A percentile compares a stretch with the other conserved stretches of the same genome.
phyloP scores from a whole-genome alignment of 2,113 vertebrate species.

The Buteo buteo region DNA sequence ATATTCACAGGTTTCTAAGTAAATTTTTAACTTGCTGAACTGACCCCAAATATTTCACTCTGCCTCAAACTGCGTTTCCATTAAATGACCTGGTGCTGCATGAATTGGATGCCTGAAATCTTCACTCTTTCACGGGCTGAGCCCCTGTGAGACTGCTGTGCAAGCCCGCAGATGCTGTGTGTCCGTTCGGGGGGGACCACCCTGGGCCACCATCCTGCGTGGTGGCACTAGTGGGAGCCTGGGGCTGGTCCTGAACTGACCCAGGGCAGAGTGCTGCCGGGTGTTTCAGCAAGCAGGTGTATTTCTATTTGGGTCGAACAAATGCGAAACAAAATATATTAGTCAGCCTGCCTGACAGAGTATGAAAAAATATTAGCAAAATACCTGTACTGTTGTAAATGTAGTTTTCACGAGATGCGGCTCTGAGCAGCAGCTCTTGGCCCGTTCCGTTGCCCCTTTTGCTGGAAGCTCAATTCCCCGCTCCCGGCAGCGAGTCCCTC shows the following conservation, averaged over 20 bases:
- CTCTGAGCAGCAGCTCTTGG: not conserved
- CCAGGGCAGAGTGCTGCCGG: not conserved
- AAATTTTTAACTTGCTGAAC: not conserved
- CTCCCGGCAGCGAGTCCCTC: not conserved
- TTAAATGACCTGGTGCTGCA: not conserved
- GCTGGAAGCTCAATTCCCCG: not conserved
- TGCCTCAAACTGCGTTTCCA: not conserved
- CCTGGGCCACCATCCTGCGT: not conserved
- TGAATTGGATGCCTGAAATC: not conserved
- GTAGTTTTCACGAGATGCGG: rapidly evolving
- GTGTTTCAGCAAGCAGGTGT: not conserved
- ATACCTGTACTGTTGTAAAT: not conserved
- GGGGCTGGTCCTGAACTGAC: not conserved
- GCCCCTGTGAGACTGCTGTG: not conserved
- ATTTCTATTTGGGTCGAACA: not conserved
- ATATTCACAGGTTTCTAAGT: not conserved
- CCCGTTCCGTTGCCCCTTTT: rapidly evolving
- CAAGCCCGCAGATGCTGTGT: rapidly evolving
- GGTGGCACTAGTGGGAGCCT: not conserved
- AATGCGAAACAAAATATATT: not conserved
- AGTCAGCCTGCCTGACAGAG: not conserved
- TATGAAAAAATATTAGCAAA: not conserved
- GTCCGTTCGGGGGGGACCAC: rapidly evolving
- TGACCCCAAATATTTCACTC: not conserved
- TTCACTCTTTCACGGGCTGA: not conserved